Evolutionary conservation across 2,113 vertebrate genomes (phyloP).

Genomic region (Pitta sordida): DNA sequence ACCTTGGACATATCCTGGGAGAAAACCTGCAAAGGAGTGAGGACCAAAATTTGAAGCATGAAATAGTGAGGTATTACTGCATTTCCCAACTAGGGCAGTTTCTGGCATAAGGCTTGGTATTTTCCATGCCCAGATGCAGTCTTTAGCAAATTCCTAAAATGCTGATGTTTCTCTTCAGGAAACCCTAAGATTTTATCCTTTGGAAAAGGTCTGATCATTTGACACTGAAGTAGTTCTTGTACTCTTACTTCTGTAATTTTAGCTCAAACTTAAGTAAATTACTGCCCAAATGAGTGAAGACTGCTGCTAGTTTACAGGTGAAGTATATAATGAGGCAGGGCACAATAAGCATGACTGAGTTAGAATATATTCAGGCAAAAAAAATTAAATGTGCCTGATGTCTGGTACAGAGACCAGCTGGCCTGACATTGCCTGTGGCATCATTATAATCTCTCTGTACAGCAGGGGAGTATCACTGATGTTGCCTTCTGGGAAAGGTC

Average conservation of each 20-base stretch:
- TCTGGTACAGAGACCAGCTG: conserved; percentile 7
- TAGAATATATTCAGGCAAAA: not conserved
- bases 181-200: not conserved
- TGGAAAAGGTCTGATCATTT: not conserved
- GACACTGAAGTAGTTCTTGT: not conserved
- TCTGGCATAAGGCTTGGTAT: not conserved
- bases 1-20: too few species aligned
- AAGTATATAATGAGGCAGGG: not conserved
- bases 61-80: too few species aligned
- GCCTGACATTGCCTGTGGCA: not conserved
- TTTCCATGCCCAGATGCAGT: not conserved
- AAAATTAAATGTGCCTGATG: not conserved
- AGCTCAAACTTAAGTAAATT: not conserved
- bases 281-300: not conserved
- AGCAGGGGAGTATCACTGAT: not conserved
- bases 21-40: too few species aligned
- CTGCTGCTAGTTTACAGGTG: not conserved
- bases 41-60: too few species aligned
- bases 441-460: not conserved
- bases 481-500: not conserved
- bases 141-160: not conserved
- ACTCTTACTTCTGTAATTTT: not conserved
- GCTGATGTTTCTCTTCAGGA: not conserved
- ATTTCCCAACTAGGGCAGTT: not conserved
- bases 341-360: not conserved